These are phyloP conservation scores for Oxystoma pomonae DNA, from an alignment of 2,888 invertebrate genomes.

Conservation along the genomic window DNA sequence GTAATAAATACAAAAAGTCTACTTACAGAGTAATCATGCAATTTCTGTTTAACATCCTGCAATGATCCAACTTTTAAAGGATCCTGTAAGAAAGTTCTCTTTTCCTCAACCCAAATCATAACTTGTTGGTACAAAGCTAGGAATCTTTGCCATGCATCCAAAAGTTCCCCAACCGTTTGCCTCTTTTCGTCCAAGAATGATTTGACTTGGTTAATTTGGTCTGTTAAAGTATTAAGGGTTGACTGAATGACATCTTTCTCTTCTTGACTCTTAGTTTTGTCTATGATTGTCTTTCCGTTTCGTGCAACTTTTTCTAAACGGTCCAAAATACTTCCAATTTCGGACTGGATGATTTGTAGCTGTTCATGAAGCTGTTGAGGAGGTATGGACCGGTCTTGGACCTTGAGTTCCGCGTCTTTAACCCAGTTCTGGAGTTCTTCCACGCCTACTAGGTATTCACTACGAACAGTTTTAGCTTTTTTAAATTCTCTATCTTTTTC, in stretches of 20 bases:
- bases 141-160: conserved; percentile 87
- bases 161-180: conserved; percentile 77
- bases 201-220: conserved; percentile 74
- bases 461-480: conserved; percentile 75
- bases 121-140: conserved; percentile 77
- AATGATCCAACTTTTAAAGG: conserved; percentile 74
- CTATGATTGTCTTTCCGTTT: conserved; percentile 74
- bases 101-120: conserved; percentile 79
- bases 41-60: conserved; percentile 77
- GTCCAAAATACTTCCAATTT: conserved; percentile 67
- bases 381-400: conserved; percentile 71
- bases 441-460: conserved; percentile 75
- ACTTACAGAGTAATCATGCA: conserved; percentile 81
- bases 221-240: conserved; percentile 70
- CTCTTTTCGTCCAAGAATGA: conserved; percentile 79
- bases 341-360: conserved; percentile 71
- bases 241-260: conserved; percentile 73
- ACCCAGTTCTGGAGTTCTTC: conserved; percentile 82
- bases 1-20: too few species aligned
- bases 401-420: conserved; percentile 73
- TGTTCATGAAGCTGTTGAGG: conserved; percentile 75
- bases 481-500: conserved; percentile 85
- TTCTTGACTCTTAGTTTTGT: conserved; percentile 72
- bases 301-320: conserved; percentile 72
- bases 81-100: conserved; percentile 72